phyloP scores from a whole-genome alignment of 2,797 vertebrate species.

The Pogonophryne albipinna region DNA sequence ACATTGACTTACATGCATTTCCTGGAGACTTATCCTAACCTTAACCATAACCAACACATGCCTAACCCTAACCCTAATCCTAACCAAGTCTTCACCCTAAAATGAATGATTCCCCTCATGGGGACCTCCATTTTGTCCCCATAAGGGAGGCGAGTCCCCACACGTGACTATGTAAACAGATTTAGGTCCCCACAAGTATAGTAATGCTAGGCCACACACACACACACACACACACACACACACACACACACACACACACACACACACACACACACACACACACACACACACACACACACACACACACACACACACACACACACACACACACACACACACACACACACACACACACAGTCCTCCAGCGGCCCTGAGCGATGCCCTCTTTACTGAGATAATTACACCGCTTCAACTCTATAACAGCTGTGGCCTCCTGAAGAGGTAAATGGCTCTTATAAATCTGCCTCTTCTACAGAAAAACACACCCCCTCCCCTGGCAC shows the following conservation, averaged over 20 bases:
- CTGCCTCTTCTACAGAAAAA: slow-evolving; percentile 45
- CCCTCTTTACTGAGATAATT: slow-evolving; percentile 80
- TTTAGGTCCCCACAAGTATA: too few relatives aligned
- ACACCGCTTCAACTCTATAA: slow-evolving; percentile 71
- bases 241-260: slow-evolving; percentile 19
- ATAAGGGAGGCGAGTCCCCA: too few relatives aligned
- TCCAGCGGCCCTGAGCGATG: slow-evolving; percentile 42
- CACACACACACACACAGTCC: slow-evolving; percentile 18
- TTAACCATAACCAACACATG: too few relatives aligned
- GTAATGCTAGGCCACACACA: not conserved
- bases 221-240: slow-evolving; percentile 27
- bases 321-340: slow-evolving; percentile 19
- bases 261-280: slow-evolving; percentile 20
- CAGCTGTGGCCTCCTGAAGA: slow-evolving; percentile 81
- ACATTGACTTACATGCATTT: too few relatives aligned
- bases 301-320: slow-evolving; percentile 27
- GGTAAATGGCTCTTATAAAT: slow-evolving; percentile 80
- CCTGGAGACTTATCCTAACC: too few relatives aligned
- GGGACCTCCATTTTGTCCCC: too few relatives aligned
- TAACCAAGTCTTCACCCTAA: too few relatives aligned
- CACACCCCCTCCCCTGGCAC: not conserved
- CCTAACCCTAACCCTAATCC: too few relatives aligned
- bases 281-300: slow-evolving; percentile 26
- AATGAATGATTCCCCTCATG: too few relatives aligned
- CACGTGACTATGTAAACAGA: too few relatives aligned